Percentiles rank a stretch among this genome's conserved stretches.
phyloP scores from a whole-genome alignment of 2,888 invertebrate genomes.

The Girardia tigrina region DNA sequence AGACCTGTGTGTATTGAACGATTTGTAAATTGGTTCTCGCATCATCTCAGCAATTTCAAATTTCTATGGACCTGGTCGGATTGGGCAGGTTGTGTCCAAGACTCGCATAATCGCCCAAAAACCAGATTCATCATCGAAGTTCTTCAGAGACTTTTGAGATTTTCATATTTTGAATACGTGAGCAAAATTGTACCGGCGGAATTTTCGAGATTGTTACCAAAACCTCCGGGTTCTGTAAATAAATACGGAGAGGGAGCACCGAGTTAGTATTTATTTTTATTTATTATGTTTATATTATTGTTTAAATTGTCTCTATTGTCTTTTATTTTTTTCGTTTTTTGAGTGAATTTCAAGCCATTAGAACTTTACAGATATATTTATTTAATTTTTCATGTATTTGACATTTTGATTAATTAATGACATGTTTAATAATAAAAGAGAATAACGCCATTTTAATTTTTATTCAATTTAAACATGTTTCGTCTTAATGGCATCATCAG shows the following conservation, averaged over 20 bases:
- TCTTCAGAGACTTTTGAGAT: constrained; percentile 29
- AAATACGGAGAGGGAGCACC: constrained; percentile 19
- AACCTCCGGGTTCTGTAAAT: not conserved
- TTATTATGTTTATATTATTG: too few relatives aligned
- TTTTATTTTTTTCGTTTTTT: too few relatives aligned
- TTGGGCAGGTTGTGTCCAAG: constrained; percentile 50
- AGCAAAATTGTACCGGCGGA: constrained; percentile 41
- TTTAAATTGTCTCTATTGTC: too few relatives aligned
- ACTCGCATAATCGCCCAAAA: constrained; percentile 38
- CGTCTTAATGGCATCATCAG: too few relatives aligned
- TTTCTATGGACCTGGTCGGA: constrained; percentile 87
- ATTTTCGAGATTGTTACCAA: not conserved
- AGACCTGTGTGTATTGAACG: constrained; percentile 86
- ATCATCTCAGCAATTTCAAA: constrained; percentile 95
- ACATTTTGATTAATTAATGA: too few relatives aligned
- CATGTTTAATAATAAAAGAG: too few relatives aligned
- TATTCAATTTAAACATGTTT: too few relatives aligned
- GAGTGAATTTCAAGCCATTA: too few relatives aligned
- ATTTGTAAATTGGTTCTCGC: constrained; percentile 71
- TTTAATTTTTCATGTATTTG: too few relatives aligned
- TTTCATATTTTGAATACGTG: constrained; percentile 36
- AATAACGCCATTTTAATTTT: too few relatives aligned
- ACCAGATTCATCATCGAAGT: constrained; percentile 32
- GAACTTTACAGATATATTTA: too few relatives aligned
- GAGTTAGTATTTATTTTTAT: not conserved